Conservation (phyloP, 2,888 invertebrate species). For the Lissonota sp. region DNA sequence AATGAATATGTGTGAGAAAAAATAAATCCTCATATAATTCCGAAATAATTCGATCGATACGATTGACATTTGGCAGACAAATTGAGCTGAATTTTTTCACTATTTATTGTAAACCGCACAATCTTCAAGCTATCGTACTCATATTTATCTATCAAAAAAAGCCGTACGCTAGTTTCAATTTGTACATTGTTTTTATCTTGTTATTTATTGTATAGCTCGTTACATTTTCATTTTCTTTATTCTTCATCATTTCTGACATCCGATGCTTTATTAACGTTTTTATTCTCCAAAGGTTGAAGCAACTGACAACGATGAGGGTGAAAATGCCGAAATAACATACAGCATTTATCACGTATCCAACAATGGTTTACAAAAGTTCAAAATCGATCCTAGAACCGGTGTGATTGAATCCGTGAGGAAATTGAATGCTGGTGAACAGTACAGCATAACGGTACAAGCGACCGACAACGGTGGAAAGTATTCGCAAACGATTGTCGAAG, state of each 20-base stretch:
- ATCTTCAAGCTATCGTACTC: no score
- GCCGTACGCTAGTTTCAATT: no score
- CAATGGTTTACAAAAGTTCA: slow-evolving; percentile 94
- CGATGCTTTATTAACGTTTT: slow-evolving; percentile 18
- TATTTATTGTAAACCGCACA: no score
- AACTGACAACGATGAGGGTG: slow-evolving; percentile 93
- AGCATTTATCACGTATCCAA: slow-evolving; percentile 96
- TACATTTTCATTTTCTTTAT: not conserved
- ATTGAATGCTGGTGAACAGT: slow-evolving; percentile 93
- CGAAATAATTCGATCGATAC: no score
- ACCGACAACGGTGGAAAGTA: slow-evolving; percentile 92
- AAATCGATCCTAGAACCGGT: slow-evolving; percentile 92
- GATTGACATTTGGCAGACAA: no score
- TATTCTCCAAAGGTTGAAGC: slow-evolving; percentile 88
- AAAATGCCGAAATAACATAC: slow-evolving; percentile 92
- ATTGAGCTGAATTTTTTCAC: no score
- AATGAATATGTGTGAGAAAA: no score
- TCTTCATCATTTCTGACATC: not conserved
- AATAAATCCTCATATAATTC: no score
- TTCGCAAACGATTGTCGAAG: slow-evolving; percentile 94
- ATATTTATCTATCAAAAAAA: no score
- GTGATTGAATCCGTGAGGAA: slow-evolving; percentile 92
- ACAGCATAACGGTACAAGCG: slow-evolving; percentile 94
- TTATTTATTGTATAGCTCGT: slow-evolving; percentile 10
- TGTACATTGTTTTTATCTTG: not conserved